Conservation (phyloP, 1,140 invertebrate genomes). For the Conopomorpha cramerella region DNA sequence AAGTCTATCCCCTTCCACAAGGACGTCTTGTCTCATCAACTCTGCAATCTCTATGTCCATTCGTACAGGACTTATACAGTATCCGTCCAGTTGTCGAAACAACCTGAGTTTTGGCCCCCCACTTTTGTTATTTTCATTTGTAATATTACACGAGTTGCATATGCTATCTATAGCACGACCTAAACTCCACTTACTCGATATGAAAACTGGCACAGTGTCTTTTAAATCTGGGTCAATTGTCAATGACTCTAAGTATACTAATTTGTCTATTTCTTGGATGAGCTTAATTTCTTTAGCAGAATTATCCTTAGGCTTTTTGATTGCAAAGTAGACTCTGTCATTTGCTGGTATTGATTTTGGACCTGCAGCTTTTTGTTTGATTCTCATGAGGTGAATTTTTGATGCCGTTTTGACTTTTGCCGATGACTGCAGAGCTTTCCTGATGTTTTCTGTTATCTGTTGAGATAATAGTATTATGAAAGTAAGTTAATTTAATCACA, state of each 20-base stretch:
- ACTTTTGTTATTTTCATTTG: conserved; percentile 63
- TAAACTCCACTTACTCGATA: conserved; percentile 61
- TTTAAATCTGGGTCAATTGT: conserved; percentile 36
- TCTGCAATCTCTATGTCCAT: conserved; percentile 47
- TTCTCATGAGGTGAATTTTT: conserved; percentile 71
- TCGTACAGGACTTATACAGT: conserved; percentile 43
- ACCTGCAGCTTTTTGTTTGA: conserved; percentile 67
- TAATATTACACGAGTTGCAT: conserved; percentile 57
- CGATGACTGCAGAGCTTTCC: conserved; percentile 49
- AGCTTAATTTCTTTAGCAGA: conserved; percentile 29
- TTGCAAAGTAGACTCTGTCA: conserved; percentile 65
- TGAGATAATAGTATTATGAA: too few species aligned
- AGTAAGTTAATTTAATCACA: too few species aligned
- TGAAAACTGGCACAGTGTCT: conserved; percentile 49
- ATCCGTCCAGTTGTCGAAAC: conserved; percentile 50
- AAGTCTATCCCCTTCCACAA: conserved; percentile 61
- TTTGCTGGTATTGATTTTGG: conserved; percentile 55
- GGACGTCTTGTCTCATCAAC: conserved; percentile 38
- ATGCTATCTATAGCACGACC: conserved; percentile 63
- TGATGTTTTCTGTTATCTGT: conserved; percentile 57
- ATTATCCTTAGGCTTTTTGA: conserved; percentile 43
- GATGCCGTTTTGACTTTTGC: conserved; percentile 62
- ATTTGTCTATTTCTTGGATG: conserved; percentile 20
- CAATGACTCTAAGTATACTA: conserved; percentile 24
- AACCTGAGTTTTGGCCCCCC: conserved; percentile 51